Conservation (phyloP, 2,888 invertebrate species). For the Entomobrya multifasciata region DNA sequence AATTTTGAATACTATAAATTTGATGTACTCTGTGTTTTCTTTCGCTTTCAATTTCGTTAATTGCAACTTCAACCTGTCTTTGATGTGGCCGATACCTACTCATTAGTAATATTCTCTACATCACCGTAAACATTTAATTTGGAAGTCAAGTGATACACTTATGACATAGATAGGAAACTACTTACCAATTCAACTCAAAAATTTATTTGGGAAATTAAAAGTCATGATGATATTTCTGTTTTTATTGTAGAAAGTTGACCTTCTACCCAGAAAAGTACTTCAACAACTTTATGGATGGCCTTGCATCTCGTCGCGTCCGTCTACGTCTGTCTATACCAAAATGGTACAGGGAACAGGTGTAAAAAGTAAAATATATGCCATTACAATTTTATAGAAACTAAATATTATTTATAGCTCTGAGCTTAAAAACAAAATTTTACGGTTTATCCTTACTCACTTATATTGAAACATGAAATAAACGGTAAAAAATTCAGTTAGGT, state of each 20-base stretch:
- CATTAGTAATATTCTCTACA: too few relatives aligned
- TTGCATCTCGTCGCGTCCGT: neutral
- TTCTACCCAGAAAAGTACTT: neutral
- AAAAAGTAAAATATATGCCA: neutral
- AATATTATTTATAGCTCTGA: neutral
- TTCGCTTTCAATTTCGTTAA: too few relatives aligned
- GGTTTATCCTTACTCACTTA: neutral
- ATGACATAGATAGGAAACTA: too few relatives aligned
- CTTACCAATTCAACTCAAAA: too few relatives aligned
- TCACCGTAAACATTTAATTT: too few relatives aligned
- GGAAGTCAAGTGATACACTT: too few relatives aligned
- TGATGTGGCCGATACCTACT: too few relatives aligned
- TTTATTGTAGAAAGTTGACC: constrained; percentile 34
- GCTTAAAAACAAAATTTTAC: neutral
- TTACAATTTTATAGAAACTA: neutral
- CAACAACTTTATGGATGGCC: neutral
- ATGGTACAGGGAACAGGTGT: neutral
- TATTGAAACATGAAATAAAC: constrained; percentile 10
- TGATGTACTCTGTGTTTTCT: too few relatives aligned
- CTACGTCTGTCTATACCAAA: neutral
- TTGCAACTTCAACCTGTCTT: too few relatives aligned
- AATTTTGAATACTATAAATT: too few relatives aligned
- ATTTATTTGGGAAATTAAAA: neutral
- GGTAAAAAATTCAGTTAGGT: neutral
- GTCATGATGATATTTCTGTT: neutral